These are phyloP conservation scores for Margarornis squamiger DNA, from an alignment of 2,797 vertebrate genomes.

Conservation along the genomic window DNA sequence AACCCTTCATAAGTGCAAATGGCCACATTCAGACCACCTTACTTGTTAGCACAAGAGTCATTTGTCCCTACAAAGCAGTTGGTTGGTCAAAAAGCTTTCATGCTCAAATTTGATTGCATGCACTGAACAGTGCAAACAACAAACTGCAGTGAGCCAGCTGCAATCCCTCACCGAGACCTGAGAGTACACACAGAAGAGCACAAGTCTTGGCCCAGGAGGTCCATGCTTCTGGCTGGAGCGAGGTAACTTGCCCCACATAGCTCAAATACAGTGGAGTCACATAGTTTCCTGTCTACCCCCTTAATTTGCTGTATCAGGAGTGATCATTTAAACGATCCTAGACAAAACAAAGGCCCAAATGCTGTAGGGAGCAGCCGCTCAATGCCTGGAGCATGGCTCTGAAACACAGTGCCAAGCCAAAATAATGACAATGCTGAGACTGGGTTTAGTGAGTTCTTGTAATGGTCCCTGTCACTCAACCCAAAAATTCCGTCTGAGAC, in stretches of 20 bases:
- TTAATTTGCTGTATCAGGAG: background rate
- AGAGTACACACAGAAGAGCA: background rate
- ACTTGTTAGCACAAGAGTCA: conserved; percentile 22
- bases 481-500: background rate
- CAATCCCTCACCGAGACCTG: background rate
- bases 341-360: background rate
- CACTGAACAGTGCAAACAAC: background rate
- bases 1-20: background rate
- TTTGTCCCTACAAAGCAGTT: background rate
- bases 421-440: background rate
- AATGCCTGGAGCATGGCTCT: background rate
- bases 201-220: background rate
- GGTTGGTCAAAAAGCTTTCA: conserved; percentile 16
- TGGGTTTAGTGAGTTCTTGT: background rate
- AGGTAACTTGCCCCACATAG: background rate
- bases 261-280: background rate
- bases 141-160: background rate
- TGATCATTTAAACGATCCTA: background rate
- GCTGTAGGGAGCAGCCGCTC: background rate
- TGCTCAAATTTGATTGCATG: background rate
- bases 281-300: background rate
- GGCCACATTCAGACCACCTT: conserved; percentile 38
- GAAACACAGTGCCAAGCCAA: background rate
- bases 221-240: background rate
- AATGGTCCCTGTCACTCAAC: background rate